Conservation (phyloP, 2,888 invertebrate species). For the Galeopsomyia nigrocyanea region DNA sequence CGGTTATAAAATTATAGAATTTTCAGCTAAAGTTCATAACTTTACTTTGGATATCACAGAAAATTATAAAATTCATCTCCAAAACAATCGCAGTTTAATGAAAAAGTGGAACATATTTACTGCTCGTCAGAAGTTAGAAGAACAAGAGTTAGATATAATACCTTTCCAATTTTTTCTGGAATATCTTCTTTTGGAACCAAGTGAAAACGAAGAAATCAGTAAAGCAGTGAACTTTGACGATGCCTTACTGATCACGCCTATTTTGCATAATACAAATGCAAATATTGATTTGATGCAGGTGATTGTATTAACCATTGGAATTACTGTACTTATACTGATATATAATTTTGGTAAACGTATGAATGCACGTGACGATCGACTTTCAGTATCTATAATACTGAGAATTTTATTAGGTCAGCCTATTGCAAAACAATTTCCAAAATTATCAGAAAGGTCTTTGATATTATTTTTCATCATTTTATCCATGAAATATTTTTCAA, state of each 20-base stretch:
- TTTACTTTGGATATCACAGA: neutral
- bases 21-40: neutral
- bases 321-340: neutral
- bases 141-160: neutral
- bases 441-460: neutral
- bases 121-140: neutral
- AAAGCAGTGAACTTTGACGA: neutral
- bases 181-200: neutral
- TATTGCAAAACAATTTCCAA: neutral
- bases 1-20: neutral
- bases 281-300: neutral
- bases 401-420: neutral
- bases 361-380: too few relatives aligned
- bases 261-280: neutral
- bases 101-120: neutral
- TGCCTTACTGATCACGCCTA: neutral
- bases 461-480: slow-evolving; percentile 7
- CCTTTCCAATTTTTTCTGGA: slow-evolving; percentile 1
- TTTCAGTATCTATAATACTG: neutral
- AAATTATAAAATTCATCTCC: neutral
- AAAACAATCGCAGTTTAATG: neutral
- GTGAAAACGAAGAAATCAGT: neutral
- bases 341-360: neutral
- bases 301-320: neutral
- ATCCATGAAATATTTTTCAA: slow-evolving; percentile 12